phyloP scores from a whole-genome alignment of 2,797 vertebrate species.

The Semotilus atromaculatus region DNA sequence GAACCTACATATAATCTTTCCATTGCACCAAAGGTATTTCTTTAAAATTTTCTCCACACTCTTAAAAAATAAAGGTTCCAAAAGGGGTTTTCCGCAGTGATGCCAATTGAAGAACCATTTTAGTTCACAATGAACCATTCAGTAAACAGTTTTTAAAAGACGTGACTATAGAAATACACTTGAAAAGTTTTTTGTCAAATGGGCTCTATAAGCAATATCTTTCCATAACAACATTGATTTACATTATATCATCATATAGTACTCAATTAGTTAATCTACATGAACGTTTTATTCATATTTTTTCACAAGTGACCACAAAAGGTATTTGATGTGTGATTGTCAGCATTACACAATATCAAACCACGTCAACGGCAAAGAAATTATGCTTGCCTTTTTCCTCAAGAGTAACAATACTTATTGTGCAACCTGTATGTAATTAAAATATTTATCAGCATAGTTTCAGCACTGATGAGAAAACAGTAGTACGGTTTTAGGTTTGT shows the following conservation, averaged over 20 bases:
- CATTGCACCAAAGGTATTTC: not conserved
- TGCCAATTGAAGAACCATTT: not conserved
- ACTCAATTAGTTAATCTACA: not conserved
- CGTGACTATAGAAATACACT: too few species aligned
- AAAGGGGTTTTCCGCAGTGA: too few species aligned
- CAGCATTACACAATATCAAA: not conserved
- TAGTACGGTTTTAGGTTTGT: slow-evolving; percentile 43
- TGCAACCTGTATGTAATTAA: not conserved
- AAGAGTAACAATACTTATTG: not conserved
- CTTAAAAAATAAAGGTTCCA: not conserved
- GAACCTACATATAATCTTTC: not conserved
- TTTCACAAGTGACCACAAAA: not conserved
- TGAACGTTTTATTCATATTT: not conserved
- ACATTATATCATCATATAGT: not conserved
- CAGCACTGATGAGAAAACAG: not conserved
- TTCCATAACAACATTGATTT: not conserved
- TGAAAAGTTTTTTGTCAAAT: not conserved
- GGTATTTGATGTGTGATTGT: not conserved
- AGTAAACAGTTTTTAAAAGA: not conserved
- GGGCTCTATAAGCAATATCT: not conserved
- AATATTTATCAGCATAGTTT: not conserved
- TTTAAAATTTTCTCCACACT: not conserved
- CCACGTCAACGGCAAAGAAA: not conserved
- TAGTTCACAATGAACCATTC: not conserved
- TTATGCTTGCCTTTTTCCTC: not conserved